Base-by-base conservation (phyloP, 2,113 vertebrate species). In the Grus americana region DNA sequence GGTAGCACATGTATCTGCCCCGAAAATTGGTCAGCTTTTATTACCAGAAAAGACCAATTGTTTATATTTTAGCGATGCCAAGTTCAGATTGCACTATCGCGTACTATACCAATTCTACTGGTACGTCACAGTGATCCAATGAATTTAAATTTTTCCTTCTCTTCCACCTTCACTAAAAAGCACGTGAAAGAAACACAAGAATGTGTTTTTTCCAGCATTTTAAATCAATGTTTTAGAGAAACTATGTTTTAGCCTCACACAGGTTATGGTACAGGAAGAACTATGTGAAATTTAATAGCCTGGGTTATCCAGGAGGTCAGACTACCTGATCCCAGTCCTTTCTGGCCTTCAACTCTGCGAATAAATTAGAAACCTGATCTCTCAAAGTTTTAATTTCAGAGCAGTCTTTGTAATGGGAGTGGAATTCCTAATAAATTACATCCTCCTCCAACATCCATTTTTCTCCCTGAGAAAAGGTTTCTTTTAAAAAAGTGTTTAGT, bases 291-390 rank as follows among this genome's bases (percentile, higher is more conserved):
- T 94, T 38, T 73, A 95, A 96, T 95, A 95, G 87, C 89, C 80
- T 86, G 70, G 86, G 94, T 95, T 89, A 95, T 71, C 42, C 84
- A 76, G 55, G 92, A 92, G 87, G 91, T 94, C 95, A 96, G 94
- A 95, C 81, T 95, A 95, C 86, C 94, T 94, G 93, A 97, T 95
- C 94, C 92, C 78, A 62, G 84, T 79, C 87, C 84, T 89, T 91
- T 92, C 94, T 86, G 87, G 89, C 81, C 96, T 96, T 94, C 90
- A 94, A 74, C 70, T 89, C 96, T 32, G 27, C 0, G 19, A 97
- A 96, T 96, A 96, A 93, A 96, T 95, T 97, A 95, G 97, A 92
- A 97, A 97, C 59, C 81, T 52, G 90, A 97, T 92, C 91, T 89
- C 84, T 83, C 78, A 71, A 91, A 96, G 94, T 96, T 96, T 95